Evolutionary conservation across 2,797 vertebrate genomes (phyloP), one percentile per base, ranked within the genome.

Genomic region (Sciaenops ocellatus): DNA sequence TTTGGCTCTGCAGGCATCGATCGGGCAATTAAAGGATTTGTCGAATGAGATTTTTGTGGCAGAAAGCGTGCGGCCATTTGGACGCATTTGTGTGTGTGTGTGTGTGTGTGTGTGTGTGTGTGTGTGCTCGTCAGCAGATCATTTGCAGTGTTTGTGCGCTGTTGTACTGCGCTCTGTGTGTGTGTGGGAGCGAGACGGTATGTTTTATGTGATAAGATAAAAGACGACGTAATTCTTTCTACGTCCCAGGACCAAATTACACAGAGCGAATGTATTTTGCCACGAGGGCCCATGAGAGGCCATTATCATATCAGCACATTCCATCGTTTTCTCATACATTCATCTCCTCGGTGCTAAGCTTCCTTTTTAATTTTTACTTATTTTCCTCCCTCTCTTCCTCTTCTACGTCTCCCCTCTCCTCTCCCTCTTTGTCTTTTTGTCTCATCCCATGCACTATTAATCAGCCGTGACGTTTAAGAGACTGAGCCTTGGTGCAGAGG

Each of bases 1-100:
- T 34, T 34, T 90, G 73, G 67, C 92, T 89, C 82, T 86, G 68
- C 73, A 52, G 74, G 79, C 83, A 93, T 93, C 66, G 91, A 94
- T 88, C 85, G 78, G 86, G 79, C 86, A 91, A 90, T 94, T 94
- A 93, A 92, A 88, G 87, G 93, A 90, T 94, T 92, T 88, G 87
- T 88, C 78, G 61, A 78, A 70, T 85, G 56, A 22, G 81, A 84
- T 69, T 74, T 84, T 74, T 64, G 70, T 69, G 79, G 59, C 54
- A 11, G 65, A 52, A 6, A 41, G 69, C 12, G 44, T 79, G 64
- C 44, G 70, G 71, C 63, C 73, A 7, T 62, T 77, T 74, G 18
- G 47, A 59, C 8, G 13, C n/a, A n/a, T n/a, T n/a, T 7, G 30
- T 34, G 30, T 44, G 44, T 78, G 38, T 59, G 70, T 60, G 24